A percentile compares a stretch with the other conserved stretches of the same genome.
Conservation (phyloP, 2,113 vertebrate genomes). For the Xyliphius kryptos region DNA sequence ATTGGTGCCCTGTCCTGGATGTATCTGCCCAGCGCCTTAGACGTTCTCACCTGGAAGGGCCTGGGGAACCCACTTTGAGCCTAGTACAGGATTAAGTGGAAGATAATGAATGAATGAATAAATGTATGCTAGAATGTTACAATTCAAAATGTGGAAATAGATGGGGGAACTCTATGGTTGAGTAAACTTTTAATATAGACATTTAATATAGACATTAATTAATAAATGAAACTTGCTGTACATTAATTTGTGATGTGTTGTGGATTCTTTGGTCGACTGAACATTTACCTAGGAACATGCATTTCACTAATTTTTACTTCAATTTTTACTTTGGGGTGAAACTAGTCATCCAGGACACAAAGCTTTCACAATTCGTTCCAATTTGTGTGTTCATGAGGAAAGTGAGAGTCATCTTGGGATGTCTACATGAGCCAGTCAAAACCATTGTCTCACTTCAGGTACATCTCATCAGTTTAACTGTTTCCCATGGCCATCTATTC, state of each 20-base stretch:
- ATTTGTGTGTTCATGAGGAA: conserved; percentile 28
- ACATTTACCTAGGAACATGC: conserved; percentile 1
- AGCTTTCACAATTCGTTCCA: conserved; percentile 37
- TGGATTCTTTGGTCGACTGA: conserved; percentile 26
- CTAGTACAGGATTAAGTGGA: too few species aligned
- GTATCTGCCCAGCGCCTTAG: too few species aligned
- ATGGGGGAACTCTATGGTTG: neutral
- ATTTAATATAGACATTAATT: conserved; percentile 15
- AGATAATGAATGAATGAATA: too few species aligned
- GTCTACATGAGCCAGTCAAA: conserved; percentile 35
- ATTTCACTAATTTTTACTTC: neutral
- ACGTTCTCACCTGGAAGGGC: too few species aligned
- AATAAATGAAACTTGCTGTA: conserved; percentile 19
- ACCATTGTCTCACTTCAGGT: conserved; percentile 55
- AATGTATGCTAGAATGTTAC: too few species aligned
- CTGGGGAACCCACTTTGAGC: too few species aligned
- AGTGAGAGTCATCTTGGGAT: conserved; percentile 45
- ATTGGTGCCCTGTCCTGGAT: too few species aligned
- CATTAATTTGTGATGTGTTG: conserved; percentile 41
- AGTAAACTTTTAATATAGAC: conserved; percentile 6
- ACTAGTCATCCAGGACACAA: conserved; percentile 20
- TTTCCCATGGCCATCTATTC: conserved; percentile 49
- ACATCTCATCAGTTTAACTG: conserved; percentile 46
- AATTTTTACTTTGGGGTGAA: conserved; percentile 11
- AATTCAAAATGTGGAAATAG: too few species aligned